Percentiles rank a stretch among this genome's conserved stretches.
Conservation (phyloP, 2,113 vertebrate species). For the Capricornis sumatraensis region DNA sequence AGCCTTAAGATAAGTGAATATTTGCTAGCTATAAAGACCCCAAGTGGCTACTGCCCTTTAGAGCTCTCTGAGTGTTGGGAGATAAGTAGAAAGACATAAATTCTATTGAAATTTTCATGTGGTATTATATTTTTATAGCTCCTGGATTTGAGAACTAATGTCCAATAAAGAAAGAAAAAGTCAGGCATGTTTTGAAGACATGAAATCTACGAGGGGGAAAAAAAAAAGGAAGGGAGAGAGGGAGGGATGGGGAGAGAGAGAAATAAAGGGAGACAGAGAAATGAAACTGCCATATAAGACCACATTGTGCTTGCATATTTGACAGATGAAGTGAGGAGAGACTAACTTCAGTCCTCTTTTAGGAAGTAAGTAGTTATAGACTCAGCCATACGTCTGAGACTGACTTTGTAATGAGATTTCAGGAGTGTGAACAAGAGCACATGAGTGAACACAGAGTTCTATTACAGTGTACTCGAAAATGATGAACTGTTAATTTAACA, state of each 20-base stretch:
- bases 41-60: too few relatives aligned
- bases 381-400: background rate
- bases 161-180: background rate
- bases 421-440: background rate
- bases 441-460: conserved; percentile 26
- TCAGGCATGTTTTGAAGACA: background rate
- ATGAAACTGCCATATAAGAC: background rate
- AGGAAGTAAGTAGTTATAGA: conserved; percentile 20
- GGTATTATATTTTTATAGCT: background rate
- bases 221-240: background rate
- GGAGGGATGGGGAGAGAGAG: background rate
- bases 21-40: background rate
- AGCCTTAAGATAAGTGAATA: background rate
- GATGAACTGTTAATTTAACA: conserved; percentile 59
- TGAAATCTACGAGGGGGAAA: rapidly evolving
- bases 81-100: conserved; percentile 29
- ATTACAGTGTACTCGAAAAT: background rate
- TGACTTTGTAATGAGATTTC: conserved; percentile 55
- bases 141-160: background rate
- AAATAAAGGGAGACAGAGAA: background rate
- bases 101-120: background rate
- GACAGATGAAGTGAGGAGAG: background rate
- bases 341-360: background rate
- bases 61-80: background rate
- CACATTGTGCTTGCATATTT: background rate